Evolutionary conservation across 2,113 vertebrate genomes (phyloP).

Genomic region (Athene cunicularia): DNA sequence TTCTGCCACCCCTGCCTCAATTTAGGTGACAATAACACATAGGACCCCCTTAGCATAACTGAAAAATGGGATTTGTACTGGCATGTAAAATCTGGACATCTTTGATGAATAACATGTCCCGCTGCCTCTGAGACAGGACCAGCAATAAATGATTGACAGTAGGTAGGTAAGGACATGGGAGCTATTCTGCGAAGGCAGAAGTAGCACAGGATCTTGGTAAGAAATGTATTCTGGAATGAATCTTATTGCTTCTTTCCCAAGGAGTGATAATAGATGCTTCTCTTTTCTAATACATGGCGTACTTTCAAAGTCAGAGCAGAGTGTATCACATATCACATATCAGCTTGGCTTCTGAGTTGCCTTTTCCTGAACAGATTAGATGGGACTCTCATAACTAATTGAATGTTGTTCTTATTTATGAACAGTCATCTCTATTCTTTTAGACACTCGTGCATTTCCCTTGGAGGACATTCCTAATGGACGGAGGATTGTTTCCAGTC

Average conservation of each 20-base stretch:
- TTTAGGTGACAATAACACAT: not conserved
- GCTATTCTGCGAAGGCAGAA: not conserved
- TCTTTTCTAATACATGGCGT: not conserved
- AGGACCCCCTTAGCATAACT: not conserved
- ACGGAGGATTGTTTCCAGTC: conserved; percentile 71
- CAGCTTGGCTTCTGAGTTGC: not conserved
- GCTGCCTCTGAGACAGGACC: not conserved
- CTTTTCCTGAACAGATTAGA: not conserved
- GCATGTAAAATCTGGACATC: not conserved
- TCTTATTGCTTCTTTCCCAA: not conserved
- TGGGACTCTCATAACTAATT: not conserved
- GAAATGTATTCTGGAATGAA: not conserved
- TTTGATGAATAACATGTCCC: not conserved
- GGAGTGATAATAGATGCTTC: not conserved
- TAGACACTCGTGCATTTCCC: conserved; percentile 74
- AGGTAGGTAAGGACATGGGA: not conserved
- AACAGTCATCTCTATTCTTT: not conserved
- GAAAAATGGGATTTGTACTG: not conserved
- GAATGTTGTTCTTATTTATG: not conserved
- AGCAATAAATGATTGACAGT: not conserved
- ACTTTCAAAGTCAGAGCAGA: not conserved
- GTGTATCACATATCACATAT: not conserved
- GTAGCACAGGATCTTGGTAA: not conserved
- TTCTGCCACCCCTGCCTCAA: not conserved
- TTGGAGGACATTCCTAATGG: conserved; percentile 78